Base-by-base conservation (phyloP, 2,888 invertebrate genomes). In the Suillia variegata region DNA sequence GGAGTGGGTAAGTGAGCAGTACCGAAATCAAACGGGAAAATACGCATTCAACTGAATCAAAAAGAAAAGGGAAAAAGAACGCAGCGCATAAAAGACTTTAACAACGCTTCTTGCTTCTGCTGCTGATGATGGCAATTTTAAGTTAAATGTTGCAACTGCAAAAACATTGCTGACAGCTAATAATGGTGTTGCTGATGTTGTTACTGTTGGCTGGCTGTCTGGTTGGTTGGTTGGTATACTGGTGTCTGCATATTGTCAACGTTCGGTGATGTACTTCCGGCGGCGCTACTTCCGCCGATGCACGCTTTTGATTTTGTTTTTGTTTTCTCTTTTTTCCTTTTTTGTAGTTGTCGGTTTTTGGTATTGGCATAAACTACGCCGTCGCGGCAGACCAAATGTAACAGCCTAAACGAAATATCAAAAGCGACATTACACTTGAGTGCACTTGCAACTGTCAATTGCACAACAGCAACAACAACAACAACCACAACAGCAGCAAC, bases 261-360 rank as follows among this genome's bases (percentile, higher is more conserved):
- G 75, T 74, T 73, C 70, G 74, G 63, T 74, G 73, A 75, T 74
- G 73, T 75, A 70, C 70, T 74, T 64, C 72, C 63, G 67, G 75
- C 75, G 75, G 78, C 70, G 69, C 70, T 70, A 76, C 71, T 76
- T 76, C 77, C 78, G 73, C 68, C 67, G 67, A 63, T 72, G 73
- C 75, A 76, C 76, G 78, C 78, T 77, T 18, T 45, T 20, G n/a
- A 38, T 38, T 12, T n/a, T n/a, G n/a, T n/a, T n/a, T n/a, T n/a
- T n/a, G n/a, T n/a, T n/a, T n/a, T n/a, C n/a, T n/a, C n/a, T n/a
- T n/a, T n/a, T n/a, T n/a, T n/a, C n/a, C n/a, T n/a, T n/a, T n/a
- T n/a, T n/a, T n/a, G n/a, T n/a, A n/a, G n/a, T n/a, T n/a, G n/a
- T n/a, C n/a, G 6, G 31, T 38, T 38, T 38, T n/a, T 38, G 8